Evolutionary conservation across 2,113 vertebrate genomes (phyloP).

Genomic region (Rallus limicola): DNA sequence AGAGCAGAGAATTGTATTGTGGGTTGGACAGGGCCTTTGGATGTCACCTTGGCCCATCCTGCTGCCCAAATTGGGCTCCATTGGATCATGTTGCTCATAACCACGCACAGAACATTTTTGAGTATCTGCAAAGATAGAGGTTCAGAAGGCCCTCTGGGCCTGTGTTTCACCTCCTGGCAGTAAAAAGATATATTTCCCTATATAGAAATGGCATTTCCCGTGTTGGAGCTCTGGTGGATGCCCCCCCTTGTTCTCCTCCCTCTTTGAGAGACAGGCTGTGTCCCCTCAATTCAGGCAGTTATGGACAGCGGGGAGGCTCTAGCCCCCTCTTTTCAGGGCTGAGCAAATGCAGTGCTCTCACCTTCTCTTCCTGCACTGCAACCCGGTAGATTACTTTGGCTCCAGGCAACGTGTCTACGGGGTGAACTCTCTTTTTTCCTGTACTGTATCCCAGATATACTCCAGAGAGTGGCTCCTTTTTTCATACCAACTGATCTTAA

Average conservation of each 20-base stretch:
- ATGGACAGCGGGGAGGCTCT: background rate
- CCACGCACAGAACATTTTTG: background rate
- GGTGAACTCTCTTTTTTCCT: background rate
- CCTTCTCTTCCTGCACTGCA: fast-evolving
- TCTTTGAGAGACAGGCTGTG: background rate
- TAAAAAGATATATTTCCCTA: background rate
- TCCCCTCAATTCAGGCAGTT: background rate
- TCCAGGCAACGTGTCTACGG: background rate
- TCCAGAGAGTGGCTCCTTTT: background rate
- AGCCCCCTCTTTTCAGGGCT: background rate
- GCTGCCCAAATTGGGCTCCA: background rate
- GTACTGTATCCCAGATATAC: background rate
- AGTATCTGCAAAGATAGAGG: background rate
- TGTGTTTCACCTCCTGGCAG: background rate
- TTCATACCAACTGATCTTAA: background rate
- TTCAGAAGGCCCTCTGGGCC: background rate
- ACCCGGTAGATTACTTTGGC: fast-evolving
- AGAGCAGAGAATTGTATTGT: fast-evolving
- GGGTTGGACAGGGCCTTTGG: background rate
- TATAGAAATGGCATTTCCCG: background rate
- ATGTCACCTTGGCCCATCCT: background rate
- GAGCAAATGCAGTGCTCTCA: background rate
- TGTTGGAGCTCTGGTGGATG: background rate
- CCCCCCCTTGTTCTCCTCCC: background rate
- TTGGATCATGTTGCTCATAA: background rate